A percentile compares a stretch with the other conserved stretches of the same genome.
Evolutionary conservation across 2,797 vertebrate species (phyloP).

Genomic region (Clarias fuscus): DNA sequence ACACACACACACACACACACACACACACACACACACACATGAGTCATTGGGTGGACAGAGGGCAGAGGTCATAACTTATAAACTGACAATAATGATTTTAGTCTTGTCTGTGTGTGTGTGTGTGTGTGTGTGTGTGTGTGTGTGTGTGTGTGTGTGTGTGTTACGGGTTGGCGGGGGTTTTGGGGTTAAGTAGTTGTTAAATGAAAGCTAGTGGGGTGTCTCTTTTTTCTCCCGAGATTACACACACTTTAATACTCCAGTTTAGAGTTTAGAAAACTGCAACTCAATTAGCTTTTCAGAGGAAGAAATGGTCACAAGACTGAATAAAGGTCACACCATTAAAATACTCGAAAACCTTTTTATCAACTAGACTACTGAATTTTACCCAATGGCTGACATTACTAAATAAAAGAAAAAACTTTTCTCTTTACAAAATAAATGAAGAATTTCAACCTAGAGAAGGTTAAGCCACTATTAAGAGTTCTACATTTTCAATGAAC

Average conservation of each 20-base stretch:
- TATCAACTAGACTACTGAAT: neutral
- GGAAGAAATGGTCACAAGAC: neutral
- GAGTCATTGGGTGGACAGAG: neutral
- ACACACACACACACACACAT: neutral
- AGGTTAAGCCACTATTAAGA: neutral
- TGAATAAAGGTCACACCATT: neutral
- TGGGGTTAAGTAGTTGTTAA: neutral
- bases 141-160: neutral
- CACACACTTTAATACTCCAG: neutral
- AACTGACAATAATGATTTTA: neutral
- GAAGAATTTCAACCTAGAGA: too few relatives aligned
- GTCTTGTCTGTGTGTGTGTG: neutral
- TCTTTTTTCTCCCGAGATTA: constrained; percentile 7
- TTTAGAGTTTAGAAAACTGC: neutral
- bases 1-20: neutral
- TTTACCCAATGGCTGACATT: too few relatives aligned
- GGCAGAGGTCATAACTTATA: neutral
- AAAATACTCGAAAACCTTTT: neutral
- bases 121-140: too few relatives aligned
- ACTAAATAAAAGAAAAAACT: too few relatives aligned
- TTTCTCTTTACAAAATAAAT: neutral
- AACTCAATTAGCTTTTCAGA: neutral
- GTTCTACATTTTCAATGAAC: neutral
- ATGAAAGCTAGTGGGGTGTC: neutral
- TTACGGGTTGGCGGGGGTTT: neutral